Evolutionary conservation across 2,113 vertebrate species (phyloP), one percentile per base, ranked within the genome.

Genomic region (Theristicus caerulescens): DNA sequence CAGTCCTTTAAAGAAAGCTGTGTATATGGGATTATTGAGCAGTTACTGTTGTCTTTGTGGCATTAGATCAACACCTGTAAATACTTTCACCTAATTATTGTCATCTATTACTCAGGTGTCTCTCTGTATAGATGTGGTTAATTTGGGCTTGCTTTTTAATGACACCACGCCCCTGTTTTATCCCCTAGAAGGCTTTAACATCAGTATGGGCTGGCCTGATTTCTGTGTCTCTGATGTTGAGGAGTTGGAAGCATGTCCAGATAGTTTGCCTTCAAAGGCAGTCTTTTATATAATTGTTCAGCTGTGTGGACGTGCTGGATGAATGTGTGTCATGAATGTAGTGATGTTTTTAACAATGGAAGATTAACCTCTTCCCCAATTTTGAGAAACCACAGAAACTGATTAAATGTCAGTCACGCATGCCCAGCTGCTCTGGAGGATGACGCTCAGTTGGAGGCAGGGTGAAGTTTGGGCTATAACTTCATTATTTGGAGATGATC

Each of bases 281-380:
- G 64, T 71, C 55, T 83, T 96, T 91, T 73, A n/a, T 71, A 5
- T 82, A 95, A 89, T 88, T 76, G 83, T 69, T 95, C 73, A 94
- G 81, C 89, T 93, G 58, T 67, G 66, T 55, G 49, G 62, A 80
- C 3, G 1, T 93, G 57, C 40, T 91, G 65, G 73, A 92, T 93
- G 38, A 84, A 84, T 69, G 21, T 81, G 51, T 86, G 64, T 88
- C 17, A 3, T 71, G 77, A 89, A 79, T 79, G 49, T 61, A 87
- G 49, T 44, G 40, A 65, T 64, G 58, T 32, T 85, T 88, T 95
- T 79, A 84, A 93, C 81, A 91, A 87, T 91, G 70, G 70, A 58
- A 57, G 51, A 79, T 85, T 67, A 87, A 79, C 65, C 47, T 87
- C 61, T 91, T 94, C 51, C 25, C 29, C 47, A 66, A 0, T 91